A percentile compares a stretch with the other conserved stretches of the same genome.
Evolutionary conservation across 2,113 vertebrate species (phyloP).

Genomic region (Junco hyemalis): DNA sequence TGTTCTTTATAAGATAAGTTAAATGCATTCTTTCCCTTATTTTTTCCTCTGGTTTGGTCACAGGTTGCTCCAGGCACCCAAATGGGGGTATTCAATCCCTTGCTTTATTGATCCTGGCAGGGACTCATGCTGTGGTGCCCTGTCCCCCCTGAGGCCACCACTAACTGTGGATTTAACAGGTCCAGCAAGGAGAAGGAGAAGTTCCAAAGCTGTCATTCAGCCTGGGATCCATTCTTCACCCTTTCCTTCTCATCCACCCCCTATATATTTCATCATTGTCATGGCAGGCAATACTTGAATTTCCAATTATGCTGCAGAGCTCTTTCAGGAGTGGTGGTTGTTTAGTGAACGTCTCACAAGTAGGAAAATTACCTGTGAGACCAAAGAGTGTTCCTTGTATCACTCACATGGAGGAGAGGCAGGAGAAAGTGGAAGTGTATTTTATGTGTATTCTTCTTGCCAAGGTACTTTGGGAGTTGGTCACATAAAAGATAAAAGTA

Average conservation of each 20-base stretch:
- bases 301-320: neutral
- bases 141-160: slow-evolving; percentile 19
- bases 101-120: slow-evolving; percentile 57
- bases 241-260: neutral
- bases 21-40: slow-evolving; percentile 52
- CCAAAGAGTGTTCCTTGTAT: neutral
- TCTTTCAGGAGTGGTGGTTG: neutral
- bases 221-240: neutral
- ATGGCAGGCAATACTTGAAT: neutral
- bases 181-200: slow-evolving; percentile 22
- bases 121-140: slow-evolving; percentile 41
- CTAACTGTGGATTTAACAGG: slow-evolving; percentile 48
- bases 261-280: neutral
- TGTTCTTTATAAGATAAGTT: slow-evolving; percentile 66
- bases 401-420: neutral
- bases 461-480: neutral
- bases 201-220: slow-evolving; percentile 19
- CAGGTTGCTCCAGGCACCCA: slow-evolving; percentile 50
- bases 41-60: slow-evolving; percentile 44
- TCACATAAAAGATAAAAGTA: neutral
- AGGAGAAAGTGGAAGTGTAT: neutral
- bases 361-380: neutral
- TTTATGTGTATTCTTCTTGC: neutral
- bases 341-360: neutral
- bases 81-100: slow-evolving; percentile 32